Percentiles rank a stretch among this genome's conserved stretches.
phyloP scores from a whole-genome alignment of 2,113 vertebrate genomes.

The Chloropsis hardwickii region DNA sequence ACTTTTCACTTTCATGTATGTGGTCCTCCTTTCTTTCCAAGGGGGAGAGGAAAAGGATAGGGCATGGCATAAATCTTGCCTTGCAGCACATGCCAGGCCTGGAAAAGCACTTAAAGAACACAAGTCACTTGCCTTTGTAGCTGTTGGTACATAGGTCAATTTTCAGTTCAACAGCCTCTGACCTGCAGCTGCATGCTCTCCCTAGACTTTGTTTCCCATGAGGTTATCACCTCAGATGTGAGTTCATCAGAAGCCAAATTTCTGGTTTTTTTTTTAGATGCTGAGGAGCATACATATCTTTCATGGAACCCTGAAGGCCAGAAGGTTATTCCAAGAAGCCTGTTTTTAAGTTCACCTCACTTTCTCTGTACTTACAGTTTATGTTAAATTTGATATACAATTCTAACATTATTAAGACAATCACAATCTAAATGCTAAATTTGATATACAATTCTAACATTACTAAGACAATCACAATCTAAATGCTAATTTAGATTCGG shows the following conservation, averaged over 20 bases:
- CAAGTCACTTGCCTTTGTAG: background rate
- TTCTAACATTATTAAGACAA: background rate
- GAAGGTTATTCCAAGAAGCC: background rate
- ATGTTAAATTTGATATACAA: background rate
- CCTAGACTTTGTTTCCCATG: background rate
- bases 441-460: background rate
- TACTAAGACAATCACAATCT: background rate
- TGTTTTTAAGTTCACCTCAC: background rate
- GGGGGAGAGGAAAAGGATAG: no score
- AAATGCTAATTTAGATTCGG: no score
- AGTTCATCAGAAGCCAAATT: constrained; percentile 10
- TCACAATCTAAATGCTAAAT: background rate
- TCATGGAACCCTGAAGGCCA: background rate
- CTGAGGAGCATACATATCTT: background rate
- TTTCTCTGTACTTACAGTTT: background rate
- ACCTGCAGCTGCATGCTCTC: background rate
- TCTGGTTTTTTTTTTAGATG: background rate
- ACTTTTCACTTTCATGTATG: background rate
- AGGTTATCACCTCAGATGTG: background rate
- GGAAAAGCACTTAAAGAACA: constrained; percentile 13
- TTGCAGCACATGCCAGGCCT: background rate
- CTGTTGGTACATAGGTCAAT: constrained; percentile 14
- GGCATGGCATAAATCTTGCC: background rate
- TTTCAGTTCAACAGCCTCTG: constrained; percentile 34
- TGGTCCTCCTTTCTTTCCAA: background rate